Base-by-base conservation (phyloP, 1,140 invertebrate genomes). In the Rhopalosiphum padi region DNA sequence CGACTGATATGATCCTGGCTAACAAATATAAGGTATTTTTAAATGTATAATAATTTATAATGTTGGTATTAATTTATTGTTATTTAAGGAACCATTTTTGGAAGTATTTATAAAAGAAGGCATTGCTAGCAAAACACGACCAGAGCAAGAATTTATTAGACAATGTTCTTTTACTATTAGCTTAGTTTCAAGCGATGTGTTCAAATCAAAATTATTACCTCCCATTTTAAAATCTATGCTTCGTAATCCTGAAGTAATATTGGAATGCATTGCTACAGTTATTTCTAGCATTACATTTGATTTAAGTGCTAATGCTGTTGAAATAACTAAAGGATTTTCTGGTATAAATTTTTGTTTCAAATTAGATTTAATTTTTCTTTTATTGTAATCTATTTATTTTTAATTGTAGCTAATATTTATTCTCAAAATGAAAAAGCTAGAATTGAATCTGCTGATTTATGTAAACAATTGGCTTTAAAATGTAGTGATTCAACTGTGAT, bases 211-310 rank as follows among this genome's bases (percentile, higher is more conserved):
- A 25, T 95, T 99, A 88, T 95, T 98, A 83, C 98, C 98, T 37
- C 97, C 98, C 22, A 95, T 99, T n/a, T 97, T 98, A 95, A 98
- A 98, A 95, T 97, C 98, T 18, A 97, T 99, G 96, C 95, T 99
- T n/a, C 95, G 99, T 93, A 99, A 98, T 95, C 98, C 99, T 0
- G 99, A 99, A 96, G 97, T 98, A 43, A 97, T 98, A 94, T 96
- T 99, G 48, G 96, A 98, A 95, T 97, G 97, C 86, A 97, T 99
- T 82, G 97, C 97, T 21, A 95, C 97, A 46, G 96, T 99, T 94
- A 95, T 99, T 30, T 95, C 95, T 37, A 96, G 97, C 82, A 94
- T 99, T 2, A 96, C 96, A 93, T 95, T 99, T 22, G 97, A 98
- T 95, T 95, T 99, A 30, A 98, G 98, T 95, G 96, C 96, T 87